Evolutionary conservation across 2,797 vertebrate species (phyloP).

Genomic region (Pristis pectinata): DNA sequence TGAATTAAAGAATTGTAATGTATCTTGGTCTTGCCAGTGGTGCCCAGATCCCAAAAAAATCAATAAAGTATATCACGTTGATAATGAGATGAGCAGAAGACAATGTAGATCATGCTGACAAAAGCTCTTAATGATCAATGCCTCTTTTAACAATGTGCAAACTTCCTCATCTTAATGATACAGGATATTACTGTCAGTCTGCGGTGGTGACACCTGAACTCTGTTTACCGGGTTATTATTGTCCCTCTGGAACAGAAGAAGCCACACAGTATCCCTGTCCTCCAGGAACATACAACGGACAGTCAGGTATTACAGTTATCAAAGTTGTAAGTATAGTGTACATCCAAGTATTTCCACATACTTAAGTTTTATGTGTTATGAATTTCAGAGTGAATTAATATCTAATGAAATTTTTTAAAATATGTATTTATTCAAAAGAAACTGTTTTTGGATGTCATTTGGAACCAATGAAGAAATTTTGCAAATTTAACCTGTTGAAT

Average conservation of each 20-base stretch:
- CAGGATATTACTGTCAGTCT: not conserved
- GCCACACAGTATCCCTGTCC: constrained; percentile 12
- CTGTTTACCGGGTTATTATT: not conserved
- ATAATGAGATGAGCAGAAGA: not conserved
- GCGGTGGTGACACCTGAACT: not conserved
- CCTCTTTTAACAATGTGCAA: not conserved
- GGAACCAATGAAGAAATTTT: not conserved
- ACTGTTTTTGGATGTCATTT: not conserved
- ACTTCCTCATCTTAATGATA: not conserved
- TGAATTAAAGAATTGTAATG: too few relatives aligned
- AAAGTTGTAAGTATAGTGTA: not conserved
- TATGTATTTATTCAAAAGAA: not conserved
- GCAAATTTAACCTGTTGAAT: not conserved
- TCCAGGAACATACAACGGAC: constrained; percentile 3
- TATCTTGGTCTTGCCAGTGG: too few relatives aligned
- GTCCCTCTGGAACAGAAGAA: not conserved
- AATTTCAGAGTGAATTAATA: not conserved
- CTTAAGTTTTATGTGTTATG: not conserved
- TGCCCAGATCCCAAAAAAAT: too few relatives aligned
- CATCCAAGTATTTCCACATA: not conserved
- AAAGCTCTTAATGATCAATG: not conserved
- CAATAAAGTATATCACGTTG: too few relatives aligned
- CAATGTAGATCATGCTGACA: not conserved
- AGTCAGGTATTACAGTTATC: not conserved
- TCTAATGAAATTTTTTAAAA: too few relatives aligned